A percentile compares a stretch with the other conserved stretches of the same genome.
These are phyloP conservation scores for Diphyllodes magnificus DNA, from an alignment of 2,113 vertebrate genomes.

Conservation along the genomic window DNA sequence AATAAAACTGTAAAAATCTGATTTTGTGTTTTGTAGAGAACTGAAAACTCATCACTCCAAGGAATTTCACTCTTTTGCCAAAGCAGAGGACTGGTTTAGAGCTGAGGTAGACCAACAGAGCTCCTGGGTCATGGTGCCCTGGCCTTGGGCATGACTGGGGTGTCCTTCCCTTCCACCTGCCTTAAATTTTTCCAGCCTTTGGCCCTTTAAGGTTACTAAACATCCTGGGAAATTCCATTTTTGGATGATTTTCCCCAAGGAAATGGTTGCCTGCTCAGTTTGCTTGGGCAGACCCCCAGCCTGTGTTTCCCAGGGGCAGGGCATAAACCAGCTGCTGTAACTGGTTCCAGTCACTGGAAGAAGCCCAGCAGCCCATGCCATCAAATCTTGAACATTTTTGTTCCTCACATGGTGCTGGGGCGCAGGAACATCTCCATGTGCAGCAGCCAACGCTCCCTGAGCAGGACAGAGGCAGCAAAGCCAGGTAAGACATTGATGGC, in stretches of 20 bases:
- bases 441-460: not conserved
- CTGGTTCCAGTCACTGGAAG: not conserved
- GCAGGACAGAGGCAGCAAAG: not conserved
- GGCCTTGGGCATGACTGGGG: not conserved
- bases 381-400: not conserved
- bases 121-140: not conserved
- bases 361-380: not conserved
- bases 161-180: not conserved
- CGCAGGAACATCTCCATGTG: not conserved
- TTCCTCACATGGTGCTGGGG: not conserved
- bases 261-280: not conserved
- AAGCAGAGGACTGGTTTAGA: not conserved
- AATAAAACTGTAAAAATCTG: not conserved
- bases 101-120: not conserved
- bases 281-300: not conserved
- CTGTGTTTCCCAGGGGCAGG: fast-evolving
- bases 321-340: not conserved
- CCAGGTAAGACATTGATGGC: fast-evolving
- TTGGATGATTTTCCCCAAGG: not conserved
- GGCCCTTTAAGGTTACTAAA: not conserved
- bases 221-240: not conserved
- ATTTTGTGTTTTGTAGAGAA: not conserved
- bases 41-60: not conserved
- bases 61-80: not conserved
- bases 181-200: not conserved